Evolutionary conservation across 1,140 invertebrate genomes (phyloP).

Genomic region (Habropoda laboriosa): DNA sequence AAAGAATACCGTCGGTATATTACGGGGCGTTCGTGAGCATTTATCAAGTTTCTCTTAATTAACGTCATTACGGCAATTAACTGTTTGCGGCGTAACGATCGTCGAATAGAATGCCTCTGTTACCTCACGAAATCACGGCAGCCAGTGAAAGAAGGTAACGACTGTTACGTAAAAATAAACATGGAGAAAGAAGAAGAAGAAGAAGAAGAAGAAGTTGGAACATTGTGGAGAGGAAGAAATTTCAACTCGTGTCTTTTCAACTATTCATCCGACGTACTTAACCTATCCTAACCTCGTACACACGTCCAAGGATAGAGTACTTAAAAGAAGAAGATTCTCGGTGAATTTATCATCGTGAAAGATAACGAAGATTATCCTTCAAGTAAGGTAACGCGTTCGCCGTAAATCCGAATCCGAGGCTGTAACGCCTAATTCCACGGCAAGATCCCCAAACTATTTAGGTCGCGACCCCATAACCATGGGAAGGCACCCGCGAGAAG

Average conservation of each 20-base stretch:
- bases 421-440: slow-evolving; percentile 37
- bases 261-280: no score
- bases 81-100: slow-evolving; percentile 11
- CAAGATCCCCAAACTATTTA: slow-evolving; percentile 50
- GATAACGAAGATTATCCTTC: slow-evolving; percentile 18
- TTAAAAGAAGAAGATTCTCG: no score
- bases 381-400: neutral
- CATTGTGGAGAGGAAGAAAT: no score
- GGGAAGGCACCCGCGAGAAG: slow-evolving; percentile 12
- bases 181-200: no score
- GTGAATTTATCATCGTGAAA: neutral
- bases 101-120: slow-evolving; percentile 2
- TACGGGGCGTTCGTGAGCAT: neutral
- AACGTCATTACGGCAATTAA: slow-evolving; percentile 29
- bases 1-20: neutral
- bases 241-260: neutral
- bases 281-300: no score
- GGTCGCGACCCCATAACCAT: slow-evolving; percentile 62
- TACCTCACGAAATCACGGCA: slow-evolving; percentile 1
- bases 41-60: slow-evolving; percentile 34
- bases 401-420: slow-evolving; percentile 40
- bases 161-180: slow-evolving; percentile 29
- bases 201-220: neutral
- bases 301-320: no score
- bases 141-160: slow-evolving; percentile 7